These are phyloP conservation scores for Contarinia nasturtii DNA, from an alignment of 1,140 invertebrate species.

Conservation along the genomic window DNA sequence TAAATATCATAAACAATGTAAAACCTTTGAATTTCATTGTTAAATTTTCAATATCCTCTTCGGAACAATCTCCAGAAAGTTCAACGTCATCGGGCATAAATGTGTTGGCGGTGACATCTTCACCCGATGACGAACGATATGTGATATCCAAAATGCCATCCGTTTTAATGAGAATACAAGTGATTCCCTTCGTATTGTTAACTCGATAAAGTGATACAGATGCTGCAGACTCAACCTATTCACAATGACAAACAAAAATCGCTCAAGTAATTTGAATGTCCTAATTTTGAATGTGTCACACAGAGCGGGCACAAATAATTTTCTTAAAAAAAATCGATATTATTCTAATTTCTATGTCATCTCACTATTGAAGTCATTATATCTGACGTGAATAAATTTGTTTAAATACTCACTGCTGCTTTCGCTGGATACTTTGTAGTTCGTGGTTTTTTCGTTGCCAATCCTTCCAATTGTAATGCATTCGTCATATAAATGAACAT, in stretches of 20 bases:
- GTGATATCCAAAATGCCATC: constrained; percentile 42
- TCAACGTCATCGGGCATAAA: constrained; percentile 42
- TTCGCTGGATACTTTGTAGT: constrained; percentile 34
- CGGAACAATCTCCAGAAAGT: constrained; percentile 42
- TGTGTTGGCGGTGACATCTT: constrained; percentile 36
- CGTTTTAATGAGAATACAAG: constrained; percentile 38
- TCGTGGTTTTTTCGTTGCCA: constrained; percentile 32
- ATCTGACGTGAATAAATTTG: not conserved
- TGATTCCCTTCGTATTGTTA: constrained; percentile 36
- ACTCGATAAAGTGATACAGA: constrained; percentile 36
- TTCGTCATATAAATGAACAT: no score
- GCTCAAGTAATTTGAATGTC: no score
- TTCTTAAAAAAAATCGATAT: no score
- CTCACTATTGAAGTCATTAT: not conserved
- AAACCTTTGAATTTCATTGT: constrained; percentile 51
- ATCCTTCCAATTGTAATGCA: constrained; percentile 28
- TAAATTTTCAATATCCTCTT: constrained; percentile 44
- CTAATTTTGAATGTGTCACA: not conserved
- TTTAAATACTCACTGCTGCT: constrained; percentile 21
- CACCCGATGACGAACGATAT: constrained; percentile 42
- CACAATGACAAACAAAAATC: no score
- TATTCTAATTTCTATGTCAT: not conserved
- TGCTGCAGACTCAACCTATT: constrained; percentile 5
- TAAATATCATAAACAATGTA: constrained; percentile 43
- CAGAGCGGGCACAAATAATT: not conserved